Percentiles rank a stretch among this genome's conserved stretches.
phyloP scores from a whole-genome alignment of 2,797 vertebrate species.

The Chaunax sp. region DNA sequence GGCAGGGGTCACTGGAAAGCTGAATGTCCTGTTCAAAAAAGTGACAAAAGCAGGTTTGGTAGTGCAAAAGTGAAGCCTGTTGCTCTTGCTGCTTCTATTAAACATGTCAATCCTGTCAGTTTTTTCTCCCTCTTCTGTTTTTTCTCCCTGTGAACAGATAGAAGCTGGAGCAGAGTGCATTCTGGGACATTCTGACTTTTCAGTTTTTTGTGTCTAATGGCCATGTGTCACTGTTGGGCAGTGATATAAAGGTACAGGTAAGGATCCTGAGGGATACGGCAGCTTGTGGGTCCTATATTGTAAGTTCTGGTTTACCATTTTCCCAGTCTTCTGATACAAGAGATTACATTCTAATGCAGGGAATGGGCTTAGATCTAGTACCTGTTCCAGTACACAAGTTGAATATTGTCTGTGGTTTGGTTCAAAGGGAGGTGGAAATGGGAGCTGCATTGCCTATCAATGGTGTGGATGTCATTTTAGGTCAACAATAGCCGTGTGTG shows the following conservation, averaged over 20 bases:
- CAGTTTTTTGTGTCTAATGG: background rate
- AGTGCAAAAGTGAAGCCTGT: background rate
- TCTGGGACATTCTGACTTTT: background rate
- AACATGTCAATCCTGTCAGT: background rate
- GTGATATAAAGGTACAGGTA: too few species aligned
- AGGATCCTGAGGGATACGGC: background rate
- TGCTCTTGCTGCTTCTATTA: background rate
- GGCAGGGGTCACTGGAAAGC: background rate
- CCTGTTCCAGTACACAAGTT: background rate
- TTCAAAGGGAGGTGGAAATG: background rate
- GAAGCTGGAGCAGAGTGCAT: background rate
- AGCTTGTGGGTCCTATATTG: background rate
- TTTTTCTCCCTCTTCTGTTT: too few species aligned
- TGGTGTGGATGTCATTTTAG: background rate
- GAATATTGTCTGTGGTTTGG: background rate
- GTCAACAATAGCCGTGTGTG: too few species aligned
- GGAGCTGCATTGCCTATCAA: background rate
- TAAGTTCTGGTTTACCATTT: too few species aligned
- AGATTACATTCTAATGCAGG: too few species aligned
- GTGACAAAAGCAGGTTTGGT: background rate
- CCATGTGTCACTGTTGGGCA: background rate
- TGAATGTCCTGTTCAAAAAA: background rate
- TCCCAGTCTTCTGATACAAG: too few species aligned
- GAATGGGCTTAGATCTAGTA: too few species aligned
- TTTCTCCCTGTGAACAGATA: background rate